These are phyloP conservation scores for Microcebus tavaratra DNA, from an alignment of 2,113 vertebrate genomes.

Conservation along the genomic window DNA sequence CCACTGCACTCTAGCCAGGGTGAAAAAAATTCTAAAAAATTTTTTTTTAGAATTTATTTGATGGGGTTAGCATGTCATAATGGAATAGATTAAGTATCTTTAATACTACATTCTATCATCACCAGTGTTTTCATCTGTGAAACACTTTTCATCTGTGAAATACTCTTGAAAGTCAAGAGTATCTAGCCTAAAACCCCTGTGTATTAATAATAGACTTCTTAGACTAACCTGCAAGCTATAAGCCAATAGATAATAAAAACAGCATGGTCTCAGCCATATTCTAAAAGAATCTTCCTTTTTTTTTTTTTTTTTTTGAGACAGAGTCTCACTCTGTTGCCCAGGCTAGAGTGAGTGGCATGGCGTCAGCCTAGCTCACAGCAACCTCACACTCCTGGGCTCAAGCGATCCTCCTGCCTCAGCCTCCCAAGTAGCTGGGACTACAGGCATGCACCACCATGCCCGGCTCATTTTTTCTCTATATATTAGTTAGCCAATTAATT, in stretches of 20 bases:
- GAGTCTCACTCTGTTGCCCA: too few species aligned
- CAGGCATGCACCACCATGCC: too few species aligned
- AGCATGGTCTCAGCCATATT: neutral
- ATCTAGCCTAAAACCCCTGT: neutral
- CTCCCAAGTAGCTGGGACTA: too few species aligned
- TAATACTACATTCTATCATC: neutral
- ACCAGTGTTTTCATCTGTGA: neutral
- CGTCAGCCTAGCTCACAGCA: too few species aligned
- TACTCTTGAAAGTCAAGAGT: neutral
- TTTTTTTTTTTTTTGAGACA: neutral
- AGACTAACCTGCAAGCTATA: neutral
- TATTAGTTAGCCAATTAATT: too few species aligned
- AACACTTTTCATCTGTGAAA: neutral
- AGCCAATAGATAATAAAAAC: neutral
- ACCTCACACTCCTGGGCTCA: too few species aligned
- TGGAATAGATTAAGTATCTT: neutral
- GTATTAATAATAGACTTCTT: neutral
- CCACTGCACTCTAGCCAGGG: too few species aligned
- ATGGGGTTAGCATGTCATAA: neutral
- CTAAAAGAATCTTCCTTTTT: neutral
- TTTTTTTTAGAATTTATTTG: neutral
- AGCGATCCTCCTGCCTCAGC: too few species aligned
- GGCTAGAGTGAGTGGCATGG: too few species aligned
- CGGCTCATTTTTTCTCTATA: too few species aligned
- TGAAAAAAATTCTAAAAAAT: too few species aligned